A percentile compares a stretch with the other conserved stretches of the same genome.
phyloP scores from a whole-genome alignment of 2,888 invertebrate species.

The Melanostoma mellinum region DNA sequence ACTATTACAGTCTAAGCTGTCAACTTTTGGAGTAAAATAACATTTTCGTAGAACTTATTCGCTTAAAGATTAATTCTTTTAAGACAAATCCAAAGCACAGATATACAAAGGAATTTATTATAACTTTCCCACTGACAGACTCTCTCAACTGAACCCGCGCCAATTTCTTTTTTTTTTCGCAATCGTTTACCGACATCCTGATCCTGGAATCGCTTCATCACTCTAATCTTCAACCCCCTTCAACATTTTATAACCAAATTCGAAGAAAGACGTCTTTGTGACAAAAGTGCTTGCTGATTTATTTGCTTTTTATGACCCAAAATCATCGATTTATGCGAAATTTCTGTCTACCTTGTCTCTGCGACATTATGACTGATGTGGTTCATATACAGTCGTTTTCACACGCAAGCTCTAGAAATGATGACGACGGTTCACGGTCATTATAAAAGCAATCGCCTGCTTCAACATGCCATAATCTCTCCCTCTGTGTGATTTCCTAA shows the following conservation, averaged over 20 bases:
- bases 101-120: too few relatives aligned
- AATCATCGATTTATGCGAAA: slow-evolving; percentile 47
- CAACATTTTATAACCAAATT: slow-evolving; percentile 3
- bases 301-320: slow-evolving; percentile 38
- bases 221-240: too few relatives aligned
- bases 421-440: slow-evolving; percentile 46
- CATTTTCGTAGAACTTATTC: too few relatives aligned
- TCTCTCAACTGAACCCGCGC: too few relatives aligned
- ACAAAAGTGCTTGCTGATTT: slow-evolving; percentile 47
- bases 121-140: too few relatives aligned
- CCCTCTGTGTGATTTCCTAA: not conserved
- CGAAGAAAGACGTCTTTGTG: slow-evolving; percentile 32
- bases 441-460: slow-evolving; percentile 28
- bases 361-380: slow-evolving; percentile 45
- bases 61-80: too few relatives aligned
- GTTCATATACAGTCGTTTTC: slow-evolving; percentile 26
- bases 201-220: too few relatives aligned
- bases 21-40: too few relatives aligned
- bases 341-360: not conserved
- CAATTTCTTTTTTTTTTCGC: too few relatives aligned
- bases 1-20: too few relatives aligned
- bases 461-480: slow-evolving; percentile 30
- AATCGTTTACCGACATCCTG: too few relatives aligned
- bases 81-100: too few relatives aligned
- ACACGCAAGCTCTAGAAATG: slow-evolving; percentile 2